Conservation (phyloP, 1,140 invertebrate species). For the Schlechtendalia chinensis region DNA sequence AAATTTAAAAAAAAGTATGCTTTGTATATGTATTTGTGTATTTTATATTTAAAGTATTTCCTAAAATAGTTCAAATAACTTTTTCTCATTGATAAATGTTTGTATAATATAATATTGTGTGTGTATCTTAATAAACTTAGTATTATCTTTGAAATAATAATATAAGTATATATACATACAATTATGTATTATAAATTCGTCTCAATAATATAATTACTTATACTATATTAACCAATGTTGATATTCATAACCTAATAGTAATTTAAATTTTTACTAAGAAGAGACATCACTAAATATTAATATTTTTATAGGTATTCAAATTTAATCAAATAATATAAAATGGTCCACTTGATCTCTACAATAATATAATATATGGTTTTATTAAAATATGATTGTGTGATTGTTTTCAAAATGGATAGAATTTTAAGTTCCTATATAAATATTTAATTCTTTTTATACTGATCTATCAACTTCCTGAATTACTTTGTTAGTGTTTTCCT, state of each 20-base stretch:
- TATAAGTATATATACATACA: not conserved
- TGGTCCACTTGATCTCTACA: slow-evolving; percentile 29
- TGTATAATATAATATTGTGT: not conserved
- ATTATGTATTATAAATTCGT: not conserved
- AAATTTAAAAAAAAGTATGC: not conserved
- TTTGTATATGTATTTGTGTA: slow-evolving; percentile 1
- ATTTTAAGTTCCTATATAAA: slow-evolving; percentile 46
- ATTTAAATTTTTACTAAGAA: too few species aligned
- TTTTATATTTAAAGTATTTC: slow-evolving; percentile 11
- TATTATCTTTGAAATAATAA: not conserved
- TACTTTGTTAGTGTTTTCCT: not conserved
- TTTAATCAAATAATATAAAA: not conserved
- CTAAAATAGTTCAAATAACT: not conserved
- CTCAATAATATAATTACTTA: not conserved
- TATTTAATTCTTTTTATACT: slow-evolving; percentile 23
- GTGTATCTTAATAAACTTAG: not conserved
- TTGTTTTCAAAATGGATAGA: slow-evolving; percentile 31
- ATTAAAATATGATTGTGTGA: slow-evolving; percentile 11
- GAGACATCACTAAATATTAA: slow-evolving; percentile 23
- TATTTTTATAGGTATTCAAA: not conserved
- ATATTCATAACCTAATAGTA: not conserved
- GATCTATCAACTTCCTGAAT: slow-evolving; percentile 12
- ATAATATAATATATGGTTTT: slow-evolving; percentile 12
- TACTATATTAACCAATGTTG: not conserved
- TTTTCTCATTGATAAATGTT: not conserved